Conservation (phyloP, 2,113 vertebrate species). For the Dromaius novaehollandiae region DNA sequence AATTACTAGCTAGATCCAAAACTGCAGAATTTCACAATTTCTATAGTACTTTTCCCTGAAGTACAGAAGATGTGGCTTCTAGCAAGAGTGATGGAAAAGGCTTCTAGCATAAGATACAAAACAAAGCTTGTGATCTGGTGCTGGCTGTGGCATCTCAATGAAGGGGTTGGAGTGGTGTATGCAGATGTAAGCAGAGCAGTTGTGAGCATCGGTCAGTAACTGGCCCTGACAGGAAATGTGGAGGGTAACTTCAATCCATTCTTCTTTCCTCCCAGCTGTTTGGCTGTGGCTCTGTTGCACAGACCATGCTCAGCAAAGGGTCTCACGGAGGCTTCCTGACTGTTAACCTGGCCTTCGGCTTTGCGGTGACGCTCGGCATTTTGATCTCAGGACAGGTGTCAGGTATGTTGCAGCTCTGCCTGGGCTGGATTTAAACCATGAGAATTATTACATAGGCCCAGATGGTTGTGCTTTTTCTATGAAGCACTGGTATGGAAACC, state of each 20-base stretch:
- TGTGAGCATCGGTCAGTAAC: background rate
- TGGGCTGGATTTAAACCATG: background rate
- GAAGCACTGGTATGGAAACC: background rate
- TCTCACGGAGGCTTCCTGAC: conserved; percentile 90
- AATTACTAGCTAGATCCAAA: background rate
- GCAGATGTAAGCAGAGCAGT: background rate
- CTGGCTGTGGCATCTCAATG: background rate
- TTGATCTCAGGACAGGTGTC: conserved; percentile 93
- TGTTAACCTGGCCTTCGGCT: conserved; percentile 95
- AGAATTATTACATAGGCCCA: background rate
- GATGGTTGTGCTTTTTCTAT: background rate
- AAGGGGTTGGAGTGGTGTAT: background rate
- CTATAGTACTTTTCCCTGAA: background rate
- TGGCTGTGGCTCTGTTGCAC: conserved; percentile 92
- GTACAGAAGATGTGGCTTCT: background rate
- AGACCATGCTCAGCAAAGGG: conserved; percentile 85
- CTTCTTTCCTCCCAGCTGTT: conserved; percentile 85
- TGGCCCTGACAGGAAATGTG: background rate
- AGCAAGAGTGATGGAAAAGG: too few relatives aligned
- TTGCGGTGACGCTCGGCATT: conserved; percentile 91
- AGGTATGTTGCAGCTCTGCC: conserved; percentile 68
- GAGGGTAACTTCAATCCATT: background rate
- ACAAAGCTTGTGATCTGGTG: background rate
- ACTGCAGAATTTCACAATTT: background rate
- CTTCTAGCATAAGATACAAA: background rate